Evolutionary conservation across 2,113 vertebrate genomes (phyloP), one percentile per base, ranked within the genome.

Genomic region (Sylvietta virens): DNA sequence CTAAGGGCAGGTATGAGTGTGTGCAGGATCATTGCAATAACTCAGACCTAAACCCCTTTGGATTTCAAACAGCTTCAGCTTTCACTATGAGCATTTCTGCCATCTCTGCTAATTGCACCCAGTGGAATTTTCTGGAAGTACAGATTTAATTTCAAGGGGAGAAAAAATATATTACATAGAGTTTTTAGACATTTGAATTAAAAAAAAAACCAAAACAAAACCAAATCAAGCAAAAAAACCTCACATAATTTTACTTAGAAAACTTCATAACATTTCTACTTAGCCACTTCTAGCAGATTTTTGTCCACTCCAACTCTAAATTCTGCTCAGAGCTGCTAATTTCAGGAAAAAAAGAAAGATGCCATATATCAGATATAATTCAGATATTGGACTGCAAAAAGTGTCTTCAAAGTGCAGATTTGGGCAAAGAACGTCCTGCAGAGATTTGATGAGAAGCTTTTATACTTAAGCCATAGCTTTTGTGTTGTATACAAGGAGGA

Each of bases 391-490:
- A n/a, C 73, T 80, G 73, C 81, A 79, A 70, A 94, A 91, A 72
- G 19, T 54, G 33, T 39, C 90, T 78, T 92, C 76, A 72, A 87
- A 94, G 89, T 4, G 4, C n/a, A 95, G 73, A 93, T 85, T 82
- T 77, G 70, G 61, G 73, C 86, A 70, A 90, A 81, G 85, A 90
- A 90, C 27, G 47, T 62, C 73, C 81, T 89, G 73, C 73, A 88
- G 81, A 83, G 86, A 82, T 79, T 72, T 84, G 88, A 93, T 88
- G 92, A 91, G 91, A 69, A 92, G 95, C 81, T 92, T 96, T 96
- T 95, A 54, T 77, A 85, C 10, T 85, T 85, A 84, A 61, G 73
- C 0, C 0, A 50, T 73, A 58, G 69, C 80, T 86, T 94, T 96
- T 94, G 86, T 92, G 30, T 47, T 73, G 83, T 70, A 26, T 4